Evolutionary conservation across 1,140 invertebrate species (phyloP).

Genomic region (Meloidogyne chitwoodi): DNA sequence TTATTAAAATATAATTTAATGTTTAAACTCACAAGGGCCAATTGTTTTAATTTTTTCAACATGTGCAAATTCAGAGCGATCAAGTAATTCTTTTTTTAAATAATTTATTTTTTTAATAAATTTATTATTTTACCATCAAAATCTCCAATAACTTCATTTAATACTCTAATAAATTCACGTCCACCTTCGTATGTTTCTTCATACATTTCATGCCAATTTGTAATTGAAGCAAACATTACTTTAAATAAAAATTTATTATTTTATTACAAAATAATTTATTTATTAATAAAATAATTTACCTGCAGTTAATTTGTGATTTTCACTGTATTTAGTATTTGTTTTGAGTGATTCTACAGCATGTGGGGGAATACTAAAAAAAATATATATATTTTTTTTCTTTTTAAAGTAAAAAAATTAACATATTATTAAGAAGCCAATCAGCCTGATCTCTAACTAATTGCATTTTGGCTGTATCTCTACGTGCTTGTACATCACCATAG

Average conservation of each 20-base stretch:
- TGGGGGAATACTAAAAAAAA: constrained; percentile 76
- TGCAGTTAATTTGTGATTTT: constrained; percentile 84
- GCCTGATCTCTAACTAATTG: constrained; percentile 72
- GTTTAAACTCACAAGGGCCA: constrained; percentile 83
- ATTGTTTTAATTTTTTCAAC: constrained; percentile 98
- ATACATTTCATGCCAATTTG: constrained; percentile 93
- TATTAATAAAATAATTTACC: constrained; percentile 63
- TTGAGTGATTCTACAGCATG: constrained; percentile 88
- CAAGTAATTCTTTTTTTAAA: constrained; percentile 69
- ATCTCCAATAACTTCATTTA: constrained; percentile 88
- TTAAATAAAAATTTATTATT: background rate
- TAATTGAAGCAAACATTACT: constrained; percentile 65
- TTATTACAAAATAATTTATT: no score
- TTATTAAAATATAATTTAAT: no score
- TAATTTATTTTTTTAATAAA: background rate
- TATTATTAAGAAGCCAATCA: constrained; percentile 86
- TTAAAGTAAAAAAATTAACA: background rate
- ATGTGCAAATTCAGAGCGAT: constrained; percentile 74
- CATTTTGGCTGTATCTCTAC: constrained; percentile 76
- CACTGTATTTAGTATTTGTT: constrained; percentile 86
- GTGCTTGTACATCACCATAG: constrained; percentile 82
- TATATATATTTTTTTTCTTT: no score
- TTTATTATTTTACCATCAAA: constrained; percentile 71
- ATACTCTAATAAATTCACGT: constrained; percentile 82
- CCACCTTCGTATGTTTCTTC: constrained; percentile 68